Conservation (phyloP, 2,888 invertebrate species). For the Orthosia gothica region DNA sequence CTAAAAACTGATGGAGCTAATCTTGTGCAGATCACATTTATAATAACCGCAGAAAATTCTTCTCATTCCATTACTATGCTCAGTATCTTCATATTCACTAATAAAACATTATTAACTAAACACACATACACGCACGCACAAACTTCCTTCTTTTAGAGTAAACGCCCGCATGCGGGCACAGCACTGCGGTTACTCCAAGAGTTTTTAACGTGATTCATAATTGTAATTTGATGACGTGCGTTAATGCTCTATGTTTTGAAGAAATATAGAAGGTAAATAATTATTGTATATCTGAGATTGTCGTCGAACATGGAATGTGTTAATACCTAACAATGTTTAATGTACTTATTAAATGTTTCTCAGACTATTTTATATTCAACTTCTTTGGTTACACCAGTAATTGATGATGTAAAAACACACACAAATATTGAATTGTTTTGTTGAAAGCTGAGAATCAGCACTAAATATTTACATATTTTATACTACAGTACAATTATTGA, state of each 20-base stretch:
- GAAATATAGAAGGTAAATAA: conserved; percentile 37
- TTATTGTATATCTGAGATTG: conserved; percentile 43
- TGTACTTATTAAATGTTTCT: conserved; percentile 25
- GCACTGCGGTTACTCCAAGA: neutral
- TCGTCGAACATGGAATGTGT: conserved; percentile 74
- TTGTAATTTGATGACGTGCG: neutral
- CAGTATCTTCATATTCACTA: neutral
- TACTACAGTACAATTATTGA: conserved; percentile 6
- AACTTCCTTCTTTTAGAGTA: neutral
- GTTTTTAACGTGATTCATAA: conserved; percentile 16
- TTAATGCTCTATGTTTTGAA: conserved; percentile 9
- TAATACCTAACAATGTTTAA: conserved; percentile 57
- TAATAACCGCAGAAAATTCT: neutral
- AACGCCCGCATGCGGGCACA: neutral
- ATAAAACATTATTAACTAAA: conserved; percentile 2
- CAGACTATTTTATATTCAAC: neutral
- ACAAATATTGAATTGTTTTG: neutral
- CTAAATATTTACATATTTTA: neutral
- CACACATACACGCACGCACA: neutral
- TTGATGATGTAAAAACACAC: neutral
- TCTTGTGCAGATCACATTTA: neutral
- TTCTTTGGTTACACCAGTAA: neutral
- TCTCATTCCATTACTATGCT: neutral
- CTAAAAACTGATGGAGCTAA: neutral
- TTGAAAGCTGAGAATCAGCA: neutral